Conservation (phyloP, 2,888 invertebrate genomes). For the Sabatieria punctata region DNA sequence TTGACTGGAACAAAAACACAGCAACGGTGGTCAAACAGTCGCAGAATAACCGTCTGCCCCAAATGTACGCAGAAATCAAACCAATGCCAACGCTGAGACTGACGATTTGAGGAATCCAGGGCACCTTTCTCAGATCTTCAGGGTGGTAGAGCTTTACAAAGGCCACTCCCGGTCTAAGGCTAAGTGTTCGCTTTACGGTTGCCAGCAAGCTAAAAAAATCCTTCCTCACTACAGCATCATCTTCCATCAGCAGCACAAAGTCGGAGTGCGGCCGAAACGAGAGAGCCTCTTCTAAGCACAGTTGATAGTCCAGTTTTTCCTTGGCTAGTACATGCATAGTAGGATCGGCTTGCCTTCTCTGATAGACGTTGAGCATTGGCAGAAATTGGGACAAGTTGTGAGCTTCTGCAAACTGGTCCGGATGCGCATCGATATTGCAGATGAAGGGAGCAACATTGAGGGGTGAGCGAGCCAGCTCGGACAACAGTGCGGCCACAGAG, state of each 20-base stretch:
- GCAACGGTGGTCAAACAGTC: not conserved
- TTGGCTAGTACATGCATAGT: too few relatives aligned
- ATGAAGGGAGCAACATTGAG: too few relatives aligned
- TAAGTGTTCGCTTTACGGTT: constrained; percentile 12
- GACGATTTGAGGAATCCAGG: constrained; percentile 13
- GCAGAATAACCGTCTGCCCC: constrained; percentile 7
- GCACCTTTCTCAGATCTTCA: constrained; percentile 17
- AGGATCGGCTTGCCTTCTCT: too few relatives aligned
- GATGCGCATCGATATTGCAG: not conserved
- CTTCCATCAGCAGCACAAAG: constrained; percentile 16
- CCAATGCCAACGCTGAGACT: constrained; percentile 3
- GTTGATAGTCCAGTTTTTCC: constrained; percentile 17
- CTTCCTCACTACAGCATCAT: constrained; percentile 14
- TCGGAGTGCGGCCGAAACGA: not conserved
- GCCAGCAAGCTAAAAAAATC: constrained; percentile 11
- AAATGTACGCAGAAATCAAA: constrained; percentile 7
- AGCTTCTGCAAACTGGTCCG: not conserved
- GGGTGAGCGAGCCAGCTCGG: too few relatives aligned
- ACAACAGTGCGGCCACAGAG: too few relatives aligned
- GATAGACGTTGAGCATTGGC: too few relatives aligned
- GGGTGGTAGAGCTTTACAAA: too few relatives aligned
- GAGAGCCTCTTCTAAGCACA: constrained; percentile 12
- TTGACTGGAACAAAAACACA: not conserved
- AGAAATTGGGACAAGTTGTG: too few relatives aligned
- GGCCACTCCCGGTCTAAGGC: constrained; percentile 7